Evolutionary conservation across 2,797 vertebrate genomes (phyloP), one percentile per base, ranked within the genome.

Genomic region (Sternarchorhynchus goeldii): DNA sequence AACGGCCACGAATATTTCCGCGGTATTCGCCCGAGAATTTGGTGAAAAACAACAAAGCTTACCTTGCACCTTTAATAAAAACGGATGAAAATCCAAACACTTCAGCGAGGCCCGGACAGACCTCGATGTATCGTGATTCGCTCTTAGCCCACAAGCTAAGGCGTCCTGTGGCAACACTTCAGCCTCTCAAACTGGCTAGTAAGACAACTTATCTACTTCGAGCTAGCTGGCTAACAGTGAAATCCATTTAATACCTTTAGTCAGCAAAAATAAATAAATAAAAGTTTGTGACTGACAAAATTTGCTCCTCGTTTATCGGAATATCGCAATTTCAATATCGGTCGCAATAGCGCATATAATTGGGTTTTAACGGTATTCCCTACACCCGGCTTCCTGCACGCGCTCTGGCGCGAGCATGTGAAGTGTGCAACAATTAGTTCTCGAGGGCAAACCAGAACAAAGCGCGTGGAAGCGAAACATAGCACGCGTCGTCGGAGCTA

Each of bases 41-140:
- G 25, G 7, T 16, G 2, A 6, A 55, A 55, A 1, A 31, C 8
- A 31, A 4, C 0, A 53, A 16, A 17, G 2, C 67, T 70, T 70
- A 70, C 67, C 67, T 70, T 14, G 8, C 14, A 18, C 21, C 3
- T 31, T 12, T 32, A 55, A 69, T 17, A 53, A n/a, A 4, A 55
- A 4, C 39, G 4, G 39, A 20, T 17, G 16, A 56, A 32, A n/a
- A 31, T 12, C 29, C 25, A 18, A 31, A 56, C 3, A 68, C 6
- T 6, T 53, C 17, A 53, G 41, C 20, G 45, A 79, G 67, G 73
- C 81, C 73, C 14, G 1, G 0, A 6, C 29, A 69, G 55, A 58
- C 76, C 53, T 17, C 66, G 72, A 56, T 32, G 39, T 55, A 20
- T 72, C 18, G 29, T 71, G 66, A 56, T 45, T 41, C 10, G 63